These are phyloP conservation scores for Aquatica leii DNA, from an alignment of 2,888 invertebrate genomes.

Conservation along the genomic window DNA sequence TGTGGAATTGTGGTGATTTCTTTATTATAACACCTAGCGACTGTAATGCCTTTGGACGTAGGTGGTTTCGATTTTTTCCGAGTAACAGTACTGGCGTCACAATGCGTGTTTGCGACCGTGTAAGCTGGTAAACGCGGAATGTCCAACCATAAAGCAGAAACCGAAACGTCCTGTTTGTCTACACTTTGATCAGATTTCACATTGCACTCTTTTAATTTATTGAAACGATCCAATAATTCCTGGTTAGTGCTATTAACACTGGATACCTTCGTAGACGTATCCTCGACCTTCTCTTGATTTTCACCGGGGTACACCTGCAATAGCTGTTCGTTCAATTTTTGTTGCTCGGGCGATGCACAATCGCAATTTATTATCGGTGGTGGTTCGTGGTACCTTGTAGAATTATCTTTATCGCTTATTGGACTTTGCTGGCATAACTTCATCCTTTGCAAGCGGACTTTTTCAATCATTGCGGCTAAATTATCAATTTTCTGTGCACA, in stretches of 20 bases:
- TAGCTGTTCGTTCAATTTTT: too few species aligned
- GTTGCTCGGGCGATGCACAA: too few species aligned
- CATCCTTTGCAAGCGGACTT: constrained; percentile 67
- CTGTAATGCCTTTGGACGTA: constrained; percentile 52
- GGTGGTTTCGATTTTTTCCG: constrained; percentile 49
- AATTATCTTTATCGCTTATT: constrained; percentile 54
- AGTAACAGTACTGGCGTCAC: too few species aligned
- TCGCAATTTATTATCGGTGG: too few species aligned
- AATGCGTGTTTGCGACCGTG: too few species aligned
- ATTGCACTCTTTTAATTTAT: constrained; percentile 8
- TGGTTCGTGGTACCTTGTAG: constrained; percentile 53
- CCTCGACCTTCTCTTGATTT: constrained; percentile 50
- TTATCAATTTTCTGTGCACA: constrained; percentile 67
- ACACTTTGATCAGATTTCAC: constrained; percentile 33
- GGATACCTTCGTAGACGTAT: too few species aligned
- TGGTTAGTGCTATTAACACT: constrained; percentile 12
- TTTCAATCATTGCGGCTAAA: constrained; percentile 65
- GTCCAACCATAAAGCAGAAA: constrained; percentile 55
- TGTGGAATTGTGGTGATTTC: constrained; percentile 53
- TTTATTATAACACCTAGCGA: constrained; percentile 50
- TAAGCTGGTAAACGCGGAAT: constrained; percentile 58
- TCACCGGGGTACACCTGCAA: too few species aligned
- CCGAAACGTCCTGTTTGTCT: too few species aligned
- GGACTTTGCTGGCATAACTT: too few species aligned
- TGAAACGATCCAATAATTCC: constrained; percentile 25